These are phyloP conservation scores for Creontiades dilutus DNA, from an alignment of 2,888 invertebrate genomes.

Conservation along the genomic window DNA sequence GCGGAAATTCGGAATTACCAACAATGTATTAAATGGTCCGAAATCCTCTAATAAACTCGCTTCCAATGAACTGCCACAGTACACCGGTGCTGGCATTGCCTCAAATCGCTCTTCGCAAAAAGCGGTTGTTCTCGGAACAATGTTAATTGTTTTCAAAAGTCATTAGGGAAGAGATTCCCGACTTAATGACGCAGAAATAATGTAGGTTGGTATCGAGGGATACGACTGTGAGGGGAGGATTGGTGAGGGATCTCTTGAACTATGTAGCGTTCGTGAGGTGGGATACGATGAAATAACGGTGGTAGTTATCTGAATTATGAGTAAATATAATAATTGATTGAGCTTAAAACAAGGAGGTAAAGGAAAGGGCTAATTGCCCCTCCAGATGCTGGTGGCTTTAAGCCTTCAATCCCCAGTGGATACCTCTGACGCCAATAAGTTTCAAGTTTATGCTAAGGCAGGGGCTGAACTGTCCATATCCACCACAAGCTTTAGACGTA, in stretches of 20 bases:
- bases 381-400: too few relatives aligned
- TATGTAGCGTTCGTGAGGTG: background rate
- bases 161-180: slow-evolving; percentile 55
- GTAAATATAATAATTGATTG: too few relatives aligned
- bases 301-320: too few relatives aligned
- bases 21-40: background rate
- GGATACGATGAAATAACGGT: too few relatives aligned
- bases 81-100: background rate
- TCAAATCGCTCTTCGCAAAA: slow-evolving; percentile 30
- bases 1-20: too few relatives aligned
- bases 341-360: too few relatives aligned
- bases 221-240: background rate
- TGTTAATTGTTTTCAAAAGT: slow-evolving; percentile 59
- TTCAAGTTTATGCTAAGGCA: too few relatives aligned
- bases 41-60: background rate
- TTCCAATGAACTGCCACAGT: background rate
- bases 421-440: too few relatives aligned
- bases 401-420: too few relatives aligned
- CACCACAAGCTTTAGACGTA: too few relatives aligned
- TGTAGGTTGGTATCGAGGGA: background rate
- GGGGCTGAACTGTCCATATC: too few relatives aligned
- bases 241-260: background rate
- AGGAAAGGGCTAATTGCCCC: too few relatives aligned
- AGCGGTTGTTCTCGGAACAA: slow-evolving; percentile 19
- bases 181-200: slow-evolving; percentile 56